Evolutionary conservation across 2,113 vertebrate genomes (phyloP).

Genomic region (Oncorhynchus masou): DNA sequence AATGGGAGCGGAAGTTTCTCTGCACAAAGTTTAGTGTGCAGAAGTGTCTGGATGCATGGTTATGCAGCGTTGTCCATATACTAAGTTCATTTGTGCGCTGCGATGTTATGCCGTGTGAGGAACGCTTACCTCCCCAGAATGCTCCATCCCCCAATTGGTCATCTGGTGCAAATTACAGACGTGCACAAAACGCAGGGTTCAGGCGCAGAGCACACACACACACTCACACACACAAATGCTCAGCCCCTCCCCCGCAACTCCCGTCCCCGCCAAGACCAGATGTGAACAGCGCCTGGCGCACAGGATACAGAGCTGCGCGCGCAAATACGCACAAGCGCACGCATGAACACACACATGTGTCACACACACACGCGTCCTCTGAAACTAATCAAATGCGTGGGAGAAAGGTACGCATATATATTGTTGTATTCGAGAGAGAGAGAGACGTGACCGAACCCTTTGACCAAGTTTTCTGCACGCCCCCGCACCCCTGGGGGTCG

Average conservation of each 20-base stretch:
- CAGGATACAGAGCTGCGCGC: slow-evolving; percentile 29
- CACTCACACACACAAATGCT: slow-evolving; percentile 42
- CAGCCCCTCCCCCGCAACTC: slow-evolving; percentile 58
- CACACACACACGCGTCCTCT: slow-evolving; percentile 21
- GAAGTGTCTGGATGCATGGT: slow-evolving; percentile 13
- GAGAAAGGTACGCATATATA: not conserved
- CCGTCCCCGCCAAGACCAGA: slow-evolving; percentile 50
- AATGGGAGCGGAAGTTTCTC: not conserved
- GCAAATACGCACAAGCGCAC: slow-evolving; percentile 15
- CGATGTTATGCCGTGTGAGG: slow-evolving; percentile 43
- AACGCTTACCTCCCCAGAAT: slow-evolving; percentile 51
- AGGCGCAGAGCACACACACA: slow-evolving; percentile 37
- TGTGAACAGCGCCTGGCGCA: slow-evolving; percentile 43
- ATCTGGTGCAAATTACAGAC: slow-evolving; percentile 75
- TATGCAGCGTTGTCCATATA: slow-evolving; percentile 16
- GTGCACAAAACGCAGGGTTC: slow-evolving; percentile 34
- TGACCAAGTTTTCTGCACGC: slow-evolving; percentile 59
- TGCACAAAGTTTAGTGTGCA: not conserved
- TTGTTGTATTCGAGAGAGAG: not conserved
- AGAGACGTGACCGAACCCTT: slow-evolving; percentile 35
- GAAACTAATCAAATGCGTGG: slow-evolving; percentile 6
- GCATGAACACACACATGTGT: slow-evolving; percentile 21
- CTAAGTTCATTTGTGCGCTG: slow-evolving; percentile 32
- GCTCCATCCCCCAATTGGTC: slow-evolving; percentile 71
- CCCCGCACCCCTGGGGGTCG: slow-evolving; percentile 49